These are phyloP conservation scores for Gavia stellata DNA, from an alignment of 2,113 vertebrate genomes.

Conservation along the genomic window DNA sequence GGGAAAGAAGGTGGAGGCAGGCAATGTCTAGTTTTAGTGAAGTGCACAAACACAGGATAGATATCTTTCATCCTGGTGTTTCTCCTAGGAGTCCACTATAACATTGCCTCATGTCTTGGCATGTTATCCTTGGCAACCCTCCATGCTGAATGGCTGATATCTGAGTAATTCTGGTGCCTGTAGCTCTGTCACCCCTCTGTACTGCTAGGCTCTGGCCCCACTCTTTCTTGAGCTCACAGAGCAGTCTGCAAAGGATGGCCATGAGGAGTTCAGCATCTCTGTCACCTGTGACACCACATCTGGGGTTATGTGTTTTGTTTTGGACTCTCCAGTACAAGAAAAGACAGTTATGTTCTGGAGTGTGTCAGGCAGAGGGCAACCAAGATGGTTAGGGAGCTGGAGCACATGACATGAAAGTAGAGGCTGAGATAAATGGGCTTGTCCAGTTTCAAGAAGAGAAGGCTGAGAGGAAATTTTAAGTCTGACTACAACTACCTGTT, in stretches of 20 bases:
- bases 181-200: not conserved
- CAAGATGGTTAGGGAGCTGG: not conserved
- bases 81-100: fast-evolving
- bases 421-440: not conserved
- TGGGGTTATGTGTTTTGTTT: not conserved
- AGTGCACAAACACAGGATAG: not conserved
- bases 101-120: not conserved
- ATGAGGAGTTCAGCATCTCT: not conserved
- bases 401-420: not conserved
- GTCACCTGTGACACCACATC: not conserved
- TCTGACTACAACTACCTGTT: not conserved
- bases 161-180: not conserved
- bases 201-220: not conserved
- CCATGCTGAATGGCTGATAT: not conserved
- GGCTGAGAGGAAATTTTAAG: not conserved
- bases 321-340: not conserved
- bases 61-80: not conserved
- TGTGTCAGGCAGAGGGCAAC: not conserved
- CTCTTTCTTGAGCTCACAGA: not conserved
- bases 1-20: not conserved
- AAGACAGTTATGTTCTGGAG: not conserved
- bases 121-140: not conserved
- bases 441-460: not conserved
- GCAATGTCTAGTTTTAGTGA: not conserved
- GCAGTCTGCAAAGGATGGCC: not conserved